A percentile compares a stretch with the other conserved stretches of the same genome.
phyloP scores from a whole-genome alignment of 1,140 invertebrate species.

The Liolophura sinensis region DNA sequence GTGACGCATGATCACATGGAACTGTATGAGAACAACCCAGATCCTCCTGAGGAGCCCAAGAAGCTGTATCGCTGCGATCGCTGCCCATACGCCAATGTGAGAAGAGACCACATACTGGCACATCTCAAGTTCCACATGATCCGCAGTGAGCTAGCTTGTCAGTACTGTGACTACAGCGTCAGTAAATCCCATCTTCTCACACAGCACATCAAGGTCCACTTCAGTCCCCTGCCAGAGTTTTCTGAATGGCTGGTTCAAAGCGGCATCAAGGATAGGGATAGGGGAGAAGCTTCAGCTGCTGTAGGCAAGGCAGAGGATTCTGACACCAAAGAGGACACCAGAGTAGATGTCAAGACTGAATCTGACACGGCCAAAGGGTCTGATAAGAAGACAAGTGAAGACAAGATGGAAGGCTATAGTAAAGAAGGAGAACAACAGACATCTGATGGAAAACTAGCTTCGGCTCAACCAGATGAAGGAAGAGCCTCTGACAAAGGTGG shows the following conservation, averaged over 20 bases:
- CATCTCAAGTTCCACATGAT: slow-evolving; percentile 76
- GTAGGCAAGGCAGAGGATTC: slow-evolving; percentile 38
- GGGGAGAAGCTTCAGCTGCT: too few species aligned
- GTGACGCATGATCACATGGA: slow-evolving; percentile 53
- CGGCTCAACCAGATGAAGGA: not conserved
- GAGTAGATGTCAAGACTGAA: not conserved
- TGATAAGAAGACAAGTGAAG: not conserved
- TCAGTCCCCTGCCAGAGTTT: slow-evolving; percentile 58
- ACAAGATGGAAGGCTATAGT: not conserved
- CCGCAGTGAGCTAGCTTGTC: slow-evolving; percentile 70
- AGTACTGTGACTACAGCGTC: slow-evolving; percentile 82
- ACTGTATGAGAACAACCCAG: slow-evolving; percentile 46
- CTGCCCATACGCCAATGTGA: slow-evolving; percentile 77
- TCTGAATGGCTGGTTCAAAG: slow-evolving; percentile 49
- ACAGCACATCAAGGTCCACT: slow-evolving; percentile 82
- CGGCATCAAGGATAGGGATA: slow-evolving; percentile 36
- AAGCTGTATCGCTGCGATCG: slow-evolving; percentile 67
- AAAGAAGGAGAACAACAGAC: too few species aligned
- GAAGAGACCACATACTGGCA: slow-evolving; percentile 74
- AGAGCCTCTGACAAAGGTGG: slow-evolving; percentile 6
- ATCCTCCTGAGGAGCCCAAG: slow-evolving; percentile 49
- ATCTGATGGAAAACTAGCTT: too few species aligned
- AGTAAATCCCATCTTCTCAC: slow-evolving; percentile 75
- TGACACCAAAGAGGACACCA: slow-evolving; percentile 21
- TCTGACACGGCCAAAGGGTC: not conserved